Conservation (phyloP, 1,140 invertebrate genomes). For the Panulirus ornatus region DNA sequence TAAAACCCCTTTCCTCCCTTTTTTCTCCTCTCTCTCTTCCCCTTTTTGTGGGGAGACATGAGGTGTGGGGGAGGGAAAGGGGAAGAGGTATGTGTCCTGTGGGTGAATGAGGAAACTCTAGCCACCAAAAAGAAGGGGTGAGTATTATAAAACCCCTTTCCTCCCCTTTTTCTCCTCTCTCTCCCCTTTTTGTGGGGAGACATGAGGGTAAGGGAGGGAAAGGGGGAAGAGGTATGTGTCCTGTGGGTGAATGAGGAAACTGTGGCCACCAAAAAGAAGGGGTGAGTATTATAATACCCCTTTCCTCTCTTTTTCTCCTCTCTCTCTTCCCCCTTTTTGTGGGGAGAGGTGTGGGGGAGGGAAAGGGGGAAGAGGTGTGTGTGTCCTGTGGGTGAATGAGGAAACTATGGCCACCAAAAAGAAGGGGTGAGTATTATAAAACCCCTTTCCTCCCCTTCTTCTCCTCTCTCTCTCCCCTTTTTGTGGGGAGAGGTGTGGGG, state of each 20-base stretch:
- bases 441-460: not conserved
- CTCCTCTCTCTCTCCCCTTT: not conserved
- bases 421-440: not conserved
- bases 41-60: conserved; percentile 16
- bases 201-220: conserved; percentile 13
- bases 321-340: not conserved
- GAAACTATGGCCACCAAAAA: not conserved
- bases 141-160: not conserved
- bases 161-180: not conserved
- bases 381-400: no score
- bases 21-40: no score
- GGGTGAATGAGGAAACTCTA: no score
- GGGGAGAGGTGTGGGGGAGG: no score
- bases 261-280: not conserved
- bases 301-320: not conserved
- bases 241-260: no score
- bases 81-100: not conserved
- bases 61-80: conserved; percentile 18
- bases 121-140: not conserved
- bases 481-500: not conserved
- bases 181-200: conserved; percentile 3
- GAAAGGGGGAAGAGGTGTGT: no score
- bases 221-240: conserved; percentile 1
- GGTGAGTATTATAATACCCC: not conserved
- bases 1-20: not conserved